Evolutionary conservation across 2,113 vertebrate genomes (phyloP).

Genomic region (Eulemur rufifrons): DNA sequence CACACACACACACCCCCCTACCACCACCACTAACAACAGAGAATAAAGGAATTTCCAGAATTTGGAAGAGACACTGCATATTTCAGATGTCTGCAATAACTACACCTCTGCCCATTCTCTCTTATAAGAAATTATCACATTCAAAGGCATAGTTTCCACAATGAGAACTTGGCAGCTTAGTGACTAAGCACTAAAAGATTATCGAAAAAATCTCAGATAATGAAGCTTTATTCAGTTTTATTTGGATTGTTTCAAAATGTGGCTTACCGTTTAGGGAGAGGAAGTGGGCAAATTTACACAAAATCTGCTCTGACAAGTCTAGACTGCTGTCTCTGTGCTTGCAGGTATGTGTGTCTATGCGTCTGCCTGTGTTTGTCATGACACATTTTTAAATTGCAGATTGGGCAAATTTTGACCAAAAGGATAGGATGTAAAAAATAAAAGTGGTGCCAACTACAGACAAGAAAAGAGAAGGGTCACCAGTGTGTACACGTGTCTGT

Average conservation of each 20-base stretch:
- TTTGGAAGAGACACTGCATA: not conserved
- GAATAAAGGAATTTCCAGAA: not conserved
- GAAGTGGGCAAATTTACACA: not conserved
- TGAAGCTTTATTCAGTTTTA: not conserved
- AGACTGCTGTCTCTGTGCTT: not conserved
- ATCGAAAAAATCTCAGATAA: not conserved
- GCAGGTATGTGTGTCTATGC: not conserved
- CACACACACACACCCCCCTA: not conserved
- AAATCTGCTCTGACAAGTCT: not conserved
- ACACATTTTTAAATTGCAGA: not conserved
- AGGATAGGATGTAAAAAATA: not conserved
- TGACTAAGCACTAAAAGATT: not conserved
- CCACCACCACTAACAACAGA: not conserved
- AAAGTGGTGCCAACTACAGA: not conserved
- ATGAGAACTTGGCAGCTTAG: not conserved
- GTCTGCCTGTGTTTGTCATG: not conserved
- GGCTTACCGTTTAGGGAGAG: not conserved
- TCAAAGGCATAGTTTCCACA: not conserved
- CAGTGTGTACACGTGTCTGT: not conserved
- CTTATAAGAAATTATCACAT: conserved; percentile 5
- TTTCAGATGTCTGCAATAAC: conserved; percentile 13
- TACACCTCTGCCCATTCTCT: not conserved
- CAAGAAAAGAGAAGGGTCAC: not conserved
- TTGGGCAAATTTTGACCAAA: not conserved
- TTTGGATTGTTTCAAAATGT: conserved; percentile 18